Percentiles rank a stretch among this genome's conserved stretches.
phyloP scores from a whole-genome alignment of 2,888 invertebrate species.

The Monopis laevigella region DNA sequence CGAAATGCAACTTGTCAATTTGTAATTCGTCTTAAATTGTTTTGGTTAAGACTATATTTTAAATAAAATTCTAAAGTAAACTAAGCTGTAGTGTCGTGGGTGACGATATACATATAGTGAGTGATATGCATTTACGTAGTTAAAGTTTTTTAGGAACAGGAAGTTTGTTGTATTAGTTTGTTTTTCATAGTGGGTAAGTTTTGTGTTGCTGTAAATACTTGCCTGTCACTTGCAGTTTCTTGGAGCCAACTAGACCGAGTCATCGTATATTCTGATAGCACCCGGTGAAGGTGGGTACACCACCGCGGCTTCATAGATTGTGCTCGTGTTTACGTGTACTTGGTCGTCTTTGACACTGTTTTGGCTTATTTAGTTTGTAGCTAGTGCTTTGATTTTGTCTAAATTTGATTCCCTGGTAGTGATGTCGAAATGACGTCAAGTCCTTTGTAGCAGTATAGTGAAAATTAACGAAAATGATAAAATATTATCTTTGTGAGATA shows the following conservation, averaged over 20 bases:
- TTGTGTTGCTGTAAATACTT: slow-evolving; percentile 27
- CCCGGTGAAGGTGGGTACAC: no score
- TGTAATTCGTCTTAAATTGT: slow-evolving; percentile 58
- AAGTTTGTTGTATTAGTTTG: slow-evolving; percentile 35
- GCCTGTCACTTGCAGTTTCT: slow-evolving; percentile 37
- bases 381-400: not conserved
- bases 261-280: slow-evolving; percentile 25
- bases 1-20: slow-evolving; percentile 55
- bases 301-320: not conserved
- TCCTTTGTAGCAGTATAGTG: no score
- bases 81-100: slow-evolving; percentile 42
- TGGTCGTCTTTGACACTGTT: slow-evolving; percentile 1
- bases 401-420: slow-evolving; percentile 1
- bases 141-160: slow-evolving; percentile 28
- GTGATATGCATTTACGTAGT: slow-evolving; percentile 44
- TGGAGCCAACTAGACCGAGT: slow-evolving; percentile 29
- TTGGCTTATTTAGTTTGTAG: not conserved
- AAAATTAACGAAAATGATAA: not conserved
- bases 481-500: not conserved
- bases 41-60: slow-evolving; percentile 45
- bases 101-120: slow-evolving; percentile 48
- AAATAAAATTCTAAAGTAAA: slow-evolving; percentile 53
- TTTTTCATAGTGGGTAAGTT: slow-evolving; percentile 55
- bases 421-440: slow-evolving; percentile 8
- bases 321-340: slow-evolving; percentile 3